Evolutionary conservation across 2,888 invertebrate genomes (phyloP).

Genomic region (Monoplex corrugatus): DNA sequence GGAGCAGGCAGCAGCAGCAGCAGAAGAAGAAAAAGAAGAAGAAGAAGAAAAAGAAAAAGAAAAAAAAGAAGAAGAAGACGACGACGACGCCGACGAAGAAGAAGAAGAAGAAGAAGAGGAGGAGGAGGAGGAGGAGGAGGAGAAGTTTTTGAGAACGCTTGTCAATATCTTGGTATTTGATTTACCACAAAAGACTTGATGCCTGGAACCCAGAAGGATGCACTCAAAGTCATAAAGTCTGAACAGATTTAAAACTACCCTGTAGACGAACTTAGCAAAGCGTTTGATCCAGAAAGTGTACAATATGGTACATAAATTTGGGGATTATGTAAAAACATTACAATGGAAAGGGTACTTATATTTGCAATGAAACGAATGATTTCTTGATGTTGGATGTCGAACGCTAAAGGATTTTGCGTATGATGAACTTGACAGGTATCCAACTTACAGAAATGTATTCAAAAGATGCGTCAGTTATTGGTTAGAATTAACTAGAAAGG

Average conservation of each 20-base stretch:
- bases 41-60: not conserved
- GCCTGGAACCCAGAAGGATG: not conserved
- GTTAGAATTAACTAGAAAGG: too few relatives aligned
- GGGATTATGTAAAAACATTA: not conserved
- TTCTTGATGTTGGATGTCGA: too few relatives aligned
- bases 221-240: not conserved
- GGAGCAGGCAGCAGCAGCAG: too few relatives aligned
- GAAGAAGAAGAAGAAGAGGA: not conserved
- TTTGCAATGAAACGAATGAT: too few relatives aligned
- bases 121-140: not conserved
- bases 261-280: not conserved
- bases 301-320: too few relatives aligned
- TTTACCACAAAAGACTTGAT: not conserved
- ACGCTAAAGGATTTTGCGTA: too few relatives aligned
- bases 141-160: too few relatives aligned
- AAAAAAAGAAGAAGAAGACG: not conserved
- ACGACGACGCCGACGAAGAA: not conserved
- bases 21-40: not conserved
- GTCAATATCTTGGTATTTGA: too few relatives aligned
- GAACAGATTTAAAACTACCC: not conserved
- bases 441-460: too few relatives aligned
- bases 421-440: too few relatives aligned
- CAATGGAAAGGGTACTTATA: too few relatives aligned
- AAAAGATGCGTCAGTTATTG: too few relatives aligned
- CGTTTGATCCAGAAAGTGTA: not conserved